These are phyloP conservation scores for Rhineura floridana DNA, from an alignment of 2,113 vertebrate species.

Conservation along the genomic window DNA sequence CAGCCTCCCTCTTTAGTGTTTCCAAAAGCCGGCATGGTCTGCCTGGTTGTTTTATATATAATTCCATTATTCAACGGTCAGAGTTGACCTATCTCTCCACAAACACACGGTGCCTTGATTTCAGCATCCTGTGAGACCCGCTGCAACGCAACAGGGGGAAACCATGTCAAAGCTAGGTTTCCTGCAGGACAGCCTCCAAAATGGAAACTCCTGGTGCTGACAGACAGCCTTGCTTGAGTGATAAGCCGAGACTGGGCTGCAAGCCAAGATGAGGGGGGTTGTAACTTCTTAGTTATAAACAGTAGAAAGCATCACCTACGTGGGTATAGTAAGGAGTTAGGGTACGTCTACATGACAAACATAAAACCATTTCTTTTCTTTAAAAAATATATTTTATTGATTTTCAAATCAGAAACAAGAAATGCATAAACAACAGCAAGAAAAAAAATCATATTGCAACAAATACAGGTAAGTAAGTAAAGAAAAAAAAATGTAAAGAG, in stretches of 20 bases:
- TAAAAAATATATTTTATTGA: too few species aligned
- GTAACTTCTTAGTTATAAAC: slow-evolving; percentile 44
- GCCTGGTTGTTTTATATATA: background rate
- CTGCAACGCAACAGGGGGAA: slow-evolving; percentile 64
- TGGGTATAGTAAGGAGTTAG: background rate
- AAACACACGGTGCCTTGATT: slow-evolving; percentile 40
- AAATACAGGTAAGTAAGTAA: too few species aligned
- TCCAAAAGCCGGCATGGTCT: background rate
- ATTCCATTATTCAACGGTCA: slow-evolving; percentile 52
- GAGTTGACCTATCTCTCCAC: background rate
- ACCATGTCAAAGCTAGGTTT: slow-evolving; percentile 67
- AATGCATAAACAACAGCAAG: too few species aligned
- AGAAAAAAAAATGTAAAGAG: too few species aligned
- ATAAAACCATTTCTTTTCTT: background rate
- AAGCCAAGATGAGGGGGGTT: background rate
- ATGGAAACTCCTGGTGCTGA: slow-evolving; percentile 65
- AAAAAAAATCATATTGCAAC: too few species aligned
- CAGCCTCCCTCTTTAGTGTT: background rate
- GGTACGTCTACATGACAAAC: background rate
- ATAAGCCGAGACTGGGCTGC: slow-evolving; percentile 52
- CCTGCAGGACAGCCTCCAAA: slow-evolving; percentile 61
- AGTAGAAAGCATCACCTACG: background rate
- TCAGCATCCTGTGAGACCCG: slow-evolving; percentile 67
- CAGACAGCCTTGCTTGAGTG: slow-evolving; percentile 48
- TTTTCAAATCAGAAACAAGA: too few species aligned